Evolutionary conservation across 2,888 invertebrate genomes (phyloP).

Genomic region (Oscheius sp.): DNA sequence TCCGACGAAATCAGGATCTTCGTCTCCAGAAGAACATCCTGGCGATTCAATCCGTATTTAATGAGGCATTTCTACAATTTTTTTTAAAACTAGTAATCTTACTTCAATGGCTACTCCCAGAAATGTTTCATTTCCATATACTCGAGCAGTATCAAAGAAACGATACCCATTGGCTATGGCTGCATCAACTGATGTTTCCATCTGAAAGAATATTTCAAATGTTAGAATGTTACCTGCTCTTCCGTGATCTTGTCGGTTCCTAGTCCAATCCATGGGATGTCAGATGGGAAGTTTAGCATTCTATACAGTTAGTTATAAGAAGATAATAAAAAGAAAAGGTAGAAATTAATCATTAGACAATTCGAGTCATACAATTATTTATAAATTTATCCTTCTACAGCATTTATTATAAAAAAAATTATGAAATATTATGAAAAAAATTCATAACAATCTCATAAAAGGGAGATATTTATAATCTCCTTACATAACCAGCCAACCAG

Average conservation of each 20-base stretch:
- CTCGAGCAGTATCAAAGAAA: slow-evolving; percentile 13
- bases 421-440: background rate
- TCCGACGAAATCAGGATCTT: slow-evolving; percentile 7
- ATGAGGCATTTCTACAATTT: slow-evolving; percentile 1
- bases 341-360: background rate
- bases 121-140: slow-evolving; percentile 6
- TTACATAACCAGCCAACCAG: slow-evolving; percentile 17
- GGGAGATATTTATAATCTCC: too few species aligned
- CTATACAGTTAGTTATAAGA: too few species aligned
- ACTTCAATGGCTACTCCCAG: slow-evolving; percentile 13
- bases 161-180: background rate
- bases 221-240: background rate
- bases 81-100: background rate
- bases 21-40: background rate
- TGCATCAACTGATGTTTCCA: background rate
- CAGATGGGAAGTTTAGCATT: background rate
- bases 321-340: background rate
- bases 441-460: background rate
- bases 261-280: background rate
- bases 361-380: too few species aligned
- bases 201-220: background rate
- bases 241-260: slow-evolving; percentile 7
- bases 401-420: too few species aligned
- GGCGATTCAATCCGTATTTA: background rate
- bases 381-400: too few species aligned